A percentile compares a stretch with the other conserved stretches of the same genome.
Conservation (phyloP, 2,888 invertebrate species). For the Acrobasis consociella region DNA sequence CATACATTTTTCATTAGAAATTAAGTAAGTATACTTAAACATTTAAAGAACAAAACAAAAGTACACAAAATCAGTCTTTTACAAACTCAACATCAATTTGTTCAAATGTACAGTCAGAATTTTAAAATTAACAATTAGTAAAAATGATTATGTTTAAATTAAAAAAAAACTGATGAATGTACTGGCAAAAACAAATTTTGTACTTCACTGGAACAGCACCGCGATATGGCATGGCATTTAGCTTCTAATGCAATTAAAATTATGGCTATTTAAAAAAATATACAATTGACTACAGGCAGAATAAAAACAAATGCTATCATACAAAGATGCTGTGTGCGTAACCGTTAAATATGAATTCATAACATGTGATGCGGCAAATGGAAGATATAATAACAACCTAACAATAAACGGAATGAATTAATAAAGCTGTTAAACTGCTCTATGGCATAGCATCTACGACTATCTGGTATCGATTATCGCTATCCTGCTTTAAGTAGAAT, state of each 20-base stretch:
- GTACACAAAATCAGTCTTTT: conserved; percentile 16
- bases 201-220: conserved; percentile 71
- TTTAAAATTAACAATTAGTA: conserved; percentile 17
- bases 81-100: conserved; percentile 10
- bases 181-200: conserved; percentile 50
- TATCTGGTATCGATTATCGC: too few relatives aligned
- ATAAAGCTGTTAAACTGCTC: conserved; percentile 24
- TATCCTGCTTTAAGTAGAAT: too few relatives aligned
- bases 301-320: conserved; percentile 30
- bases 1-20: neutral
- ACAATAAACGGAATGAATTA: conserved; percentile 24
- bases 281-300: conserved; percentile 36
- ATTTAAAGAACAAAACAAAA: conserved; percentile 10
- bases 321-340: conserved; percentile 20
- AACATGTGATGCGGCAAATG: conserved; percentile 17
- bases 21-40: neutral
- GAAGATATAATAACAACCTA: conserved; percentile 25
- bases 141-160: conserved; percentile 18
- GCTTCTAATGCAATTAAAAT: conserved; percentile 35
- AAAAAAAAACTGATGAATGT: conserved; percentile 30
- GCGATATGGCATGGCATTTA: conserved; percentile 53
- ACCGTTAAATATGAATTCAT: conserved; percentile 5
- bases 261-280: conserved; percentile 31
- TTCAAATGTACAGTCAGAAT: conserved; percentile 8
- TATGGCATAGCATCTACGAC: too few relatives aligned